These are phyloP conservation scores for Cyclargus thomasi DNA, from an alignment of 1,140 invertebrate genomes.

Conservation along the genomic window DNA sequence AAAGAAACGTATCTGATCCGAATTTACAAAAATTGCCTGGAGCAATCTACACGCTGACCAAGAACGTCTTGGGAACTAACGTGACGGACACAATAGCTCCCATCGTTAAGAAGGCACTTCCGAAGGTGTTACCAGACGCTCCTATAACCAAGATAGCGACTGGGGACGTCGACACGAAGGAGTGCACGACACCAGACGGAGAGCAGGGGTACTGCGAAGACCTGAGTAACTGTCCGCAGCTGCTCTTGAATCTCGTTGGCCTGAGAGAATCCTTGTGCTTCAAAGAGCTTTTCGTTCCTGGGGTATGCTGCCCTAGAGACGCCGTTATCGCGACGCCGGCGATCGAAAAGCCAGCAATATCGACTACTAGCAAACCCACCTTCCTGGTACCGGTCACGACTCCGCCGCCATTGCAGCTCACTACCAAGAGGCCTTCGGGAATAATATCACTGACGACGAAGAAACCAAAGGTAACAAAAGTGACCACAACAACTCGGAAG, in stretches of 20 bases:
- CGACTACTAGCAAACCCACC: slow-evolving; percentile 64
- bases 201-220: slow-evolving; percentile 89
- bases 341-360: slow-evolving; percentile 47
- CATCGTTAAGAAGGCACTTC: slow-evolving; percentile 80
- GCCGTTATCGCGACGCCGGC: slow-evolving; percentile 49
- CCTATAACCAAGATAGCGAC: slow-evolving; percentile 61
- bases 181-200: slow-evolving; percentile 88
- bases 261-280: slow-evolving; percentile 92
- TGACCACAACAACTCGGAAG: slow-evolving; percentile 55
- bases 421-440: slow-evolving; percentile 66
- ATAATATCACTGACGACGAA: slow-evolving; percentile 60
- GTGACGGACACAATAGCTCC: slow-evolving; percentile 87
- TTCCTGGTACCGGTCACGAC: slow-evolving; percentile 72
- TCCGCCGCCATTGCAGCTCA: slow-evolving; percentile 38
- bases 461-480: slow-evolving; percentile 42
- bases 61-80: slow-evolving; percentile 86
- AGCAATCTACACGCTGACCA: slow-evolving; percentile 86
- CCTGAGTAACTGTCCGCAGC: slow-evolving; percentile 90
- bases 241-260: slow-evolving; percentile 88
- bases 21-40: slow-evolving; percentile 74
- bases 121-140: slow-evolving; percentile 66
- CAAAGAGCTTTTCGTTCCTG: slow-evolving; percentile 92
- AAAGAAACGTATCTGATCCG: slow-evolving; percentile 57
- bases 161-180: slow-evolving; percentile 46
- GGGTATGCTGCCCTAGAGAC: slow-evolving; percentile 89